These are phyloP conservation scores for Nemotelus nigrinus DNA, from an alignment of 2,888 invertebrate genomes.

Conservation along the genomic window DNA sequence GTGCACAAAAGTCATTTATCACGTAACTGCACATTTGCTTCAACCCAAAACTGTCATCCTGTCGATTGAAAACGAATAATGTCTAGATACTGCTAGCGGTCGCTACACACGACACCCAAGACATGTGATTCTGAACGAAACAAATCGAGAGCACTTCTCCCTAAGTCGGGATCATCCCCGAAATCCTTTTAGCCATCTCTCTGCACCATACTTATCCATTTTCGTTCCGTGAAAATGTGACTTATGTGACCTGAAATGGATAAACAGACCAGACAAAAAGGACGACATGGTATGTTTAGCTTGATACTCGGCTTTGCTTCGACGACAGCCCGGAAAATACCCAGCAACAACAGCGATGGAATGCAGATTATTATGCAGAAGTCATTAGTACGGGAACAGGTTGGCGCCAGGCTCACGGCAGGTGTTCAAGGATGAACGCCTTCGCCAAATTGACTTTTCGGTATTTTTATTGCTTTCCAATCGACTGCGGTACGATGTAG, in stretches of 20 bases:
- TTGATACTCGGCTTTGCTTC: background rate
- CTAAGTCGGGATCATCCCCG: constrained; percentile 32
- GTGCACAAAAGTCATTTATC: constrained; percentile 41
- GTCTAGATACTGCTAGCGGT: constrained; percentile 16
- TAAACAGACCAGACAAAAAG: constrained; percentile 16
- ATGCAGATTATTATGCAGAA: constrained; percentile 43
- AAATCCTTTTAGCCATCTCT: constrained; percentile 37
- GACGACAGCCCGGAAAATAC: constrained; percentile 6
- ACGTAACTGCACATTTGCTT: constrained; percentile 32
- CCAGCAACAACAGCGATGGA: constrained; percentile 5
- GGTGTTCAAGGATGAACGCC: constrained; percentile 44
- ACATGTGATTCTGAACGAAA: constrained; percentile 14
- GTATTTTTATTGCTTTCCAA: constrained; percentile 31
- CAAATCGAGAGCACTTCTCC: constrained; percentile 17
- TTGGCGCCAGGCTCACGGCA: constrained; percentile 47
- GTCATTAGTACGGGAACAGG: constrained; percentile 42
- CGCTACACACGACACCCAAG: background rate
- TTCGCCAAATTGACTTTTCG: constrained; percentile 40
- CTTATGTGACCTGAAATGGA: constrained; percentile 42
- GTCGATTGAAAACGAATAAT: constrained; percentile 17
- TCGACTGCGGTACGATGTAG: background rate
- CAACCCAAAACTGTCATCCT: constrained; percentile 34
- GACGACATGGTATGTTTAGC: background rate
- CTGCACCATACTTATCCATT: background rate
- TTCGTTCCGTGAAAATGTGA: constrained; percentile 12